phyloP scores from a whole-genome alignment of 2,797 vertebrate species.

The Leucoraja ocellata region DNA sequence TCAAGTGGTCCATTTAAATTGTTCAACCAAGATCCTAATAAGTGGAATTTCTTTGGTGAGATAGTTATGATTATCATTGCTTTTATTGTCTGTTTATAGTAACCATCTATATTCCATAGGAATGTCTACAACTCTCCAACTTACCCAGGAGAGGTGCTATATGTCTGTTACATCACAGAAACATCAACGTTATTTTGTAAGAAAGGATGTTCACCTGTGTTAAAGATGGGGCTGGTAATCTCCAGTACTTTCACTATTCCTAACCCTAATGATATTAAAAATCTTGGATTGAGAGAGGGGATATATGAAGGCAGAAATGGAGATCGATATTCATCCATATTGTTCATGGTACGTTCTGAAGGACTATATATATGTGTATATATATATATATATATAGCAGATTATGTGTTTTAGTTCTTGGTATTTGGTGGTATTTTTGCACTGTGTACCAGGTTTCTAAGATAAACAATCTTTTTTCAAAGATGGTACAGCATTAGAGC shows the following conservation, averaged over 20 bases:
- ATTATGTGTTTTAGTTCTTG: conserved; percentile 2
- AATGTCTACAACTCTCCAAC: background rate
- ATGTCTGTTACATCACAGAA: background rate
- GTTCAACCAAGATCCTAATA: background rate
- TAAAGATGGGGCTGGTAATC: background rate
- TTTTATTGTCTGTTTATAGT: conserved; percentile 4
- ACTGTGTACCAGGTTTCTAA: conserved; percentile 10
- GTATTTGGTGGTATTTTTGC: background rate
- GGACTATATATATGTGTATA: background rate
- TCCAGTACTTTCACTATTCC: background rate
- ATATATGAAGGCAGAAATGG: background rate
- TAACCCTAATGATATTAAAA: background rate
- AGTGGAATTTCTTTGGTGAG: background rate
- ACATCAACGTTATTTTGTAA: background rate
- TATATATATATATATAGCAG: no score
- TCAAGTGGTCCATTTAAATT: background rate
- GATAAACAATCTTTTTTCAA: background rate
- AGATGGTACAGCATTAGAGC: background rate
- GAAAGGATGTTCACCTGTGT: conserved; percentile 3
- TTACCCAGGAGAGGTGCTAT: conserved; percentile 4
- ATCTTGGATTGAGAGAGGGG: background rate
- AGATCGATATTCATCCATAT: background rate
- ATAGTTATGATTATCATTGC: background rate
- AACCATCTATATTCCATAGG: background rate
- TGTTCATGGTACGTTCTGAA: conserved; percentile 10